phyloP scores from a whole-genome alignment of 1,140 invertebrate genomes.

The Anoplolepis gracilipes region DNA sequence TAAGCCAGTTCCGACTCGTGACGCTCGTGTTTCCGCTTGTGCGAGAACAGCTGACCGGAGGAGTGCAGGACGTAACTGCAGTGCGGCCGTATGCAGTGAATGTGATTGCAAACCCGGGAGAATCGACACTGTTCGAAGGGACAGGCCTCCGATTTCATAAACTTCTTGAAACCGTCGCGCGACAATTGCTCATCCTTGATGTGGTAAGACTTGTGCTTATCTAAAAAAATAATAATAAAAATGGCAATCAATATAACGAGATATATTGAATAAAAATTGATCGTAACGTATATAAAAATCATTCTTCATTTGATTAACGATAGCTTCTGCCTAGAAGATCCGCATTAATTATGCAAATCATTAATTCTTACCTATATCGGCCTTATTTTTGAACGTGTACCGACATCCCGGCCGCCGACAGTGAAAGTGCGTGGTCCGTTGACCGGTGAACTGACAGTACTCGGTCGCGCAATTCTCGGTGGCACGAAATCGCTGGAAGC shows the following conservation, averaged over 20 bases:
- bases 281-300: background rate
- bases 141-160: constrained; percentile 98
- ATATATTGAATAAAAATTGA: background rate
- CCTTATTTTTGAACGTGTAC: constrained; percentile 99
- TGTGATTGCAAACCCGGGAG: constrained; percentile 98
- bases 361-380: constrained; percentile 96
- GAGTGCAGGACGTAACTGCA: constrained; percentile 98
- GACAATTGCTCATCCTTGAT: constrained; percentile 98
- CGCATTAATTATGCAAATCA: background rate
- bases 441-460: constrained; percentile 96
- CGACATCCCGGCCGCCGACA: constrained; percentile 95
- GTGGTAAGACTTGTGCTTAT: constrained; percentile 99
- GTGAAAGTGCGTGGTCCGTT: constrained; percentile 99
- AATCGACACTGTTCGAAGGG: constrained; percentile 96
- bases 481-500: constrained; percentile 96
- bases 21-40: constrained; percentile 98
- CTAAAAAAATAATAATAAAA: constrained; percentile 85
- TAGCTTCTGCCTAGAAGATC: background rate
- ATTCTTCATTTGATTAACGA: constrained; percentile 1
- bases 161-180: constrained; percentile 99
- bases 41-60: constrained; percentile 98
- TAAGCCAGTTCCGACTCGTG: constrained; percentile 95
- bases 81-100: constrained; percentile 98
- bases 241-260: background rate
- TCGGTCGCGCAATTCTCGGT: constrained; percentile 96